Evolutionary conservation across 2,888 invertebrate species (phyloP).

Genomic region (Prosapia bicincta): DNA sequence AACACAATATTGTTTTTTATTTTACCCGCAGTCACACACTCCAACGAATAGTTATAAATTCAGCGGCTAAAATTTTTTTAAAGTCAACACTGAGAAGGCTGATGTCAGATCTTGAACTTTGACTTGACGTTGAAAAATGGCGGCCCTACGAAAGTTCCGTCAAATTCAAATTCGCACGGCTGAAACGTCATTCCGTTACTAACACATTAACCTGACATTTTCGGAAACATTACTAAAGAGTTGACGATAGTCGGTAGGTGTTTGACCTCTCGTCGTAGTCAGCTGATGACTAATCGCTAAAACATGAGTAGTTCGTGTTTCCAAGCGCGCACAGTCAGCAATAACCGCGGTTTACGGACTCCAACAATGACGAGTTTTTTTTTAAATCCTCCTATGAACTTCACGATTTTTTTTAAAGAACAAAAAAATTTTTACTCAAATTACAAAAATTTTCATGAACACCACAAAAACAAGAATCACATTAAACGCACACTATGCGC

Average conservation of each 20-base stretch:
- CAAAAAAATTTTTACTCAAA: no score
- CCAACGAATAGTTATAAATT: background rate
- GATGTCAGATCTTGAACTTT: slow-evolving; percentile 11
- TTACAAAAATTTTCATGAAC: no score
- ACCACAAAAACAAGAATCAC: no score
- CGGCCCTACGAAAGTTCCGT: slow-evolving; percentile 37
- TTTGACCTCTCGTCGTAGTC: background rate
- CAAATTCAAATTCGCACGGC: slow-evolving; percentile 35
- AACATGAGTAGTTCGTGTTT: background rate
- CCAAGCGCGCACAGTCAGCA: background rate
- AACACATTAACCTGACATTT: background rate
- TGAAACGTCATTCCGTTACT: slow-evolving; percentile 32
- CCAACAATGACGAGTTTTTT: background rate
- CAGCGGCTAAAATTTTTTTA: background rate
- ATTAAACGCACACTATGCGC: no score
- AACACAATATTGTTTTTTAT: slow-evolving; percentile 6
- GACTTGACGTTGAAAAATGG: slow-evolving; percentile 18
- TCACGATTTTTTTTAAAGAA: no score
- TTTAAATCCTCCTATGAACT: no score
- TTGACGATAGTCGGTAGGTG: background rate
- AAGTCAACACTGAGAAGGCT: background rate
- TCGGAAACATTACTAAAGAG: background rate
- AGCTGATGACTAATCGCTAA: background rate
- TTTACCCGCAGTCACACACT: background rate
- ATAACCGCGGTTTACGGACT: background rate